Evolutionary conservation across 2,888 invertebrate genomes (phyloP).

Genomic region (Corbicula japonica): DNA sequence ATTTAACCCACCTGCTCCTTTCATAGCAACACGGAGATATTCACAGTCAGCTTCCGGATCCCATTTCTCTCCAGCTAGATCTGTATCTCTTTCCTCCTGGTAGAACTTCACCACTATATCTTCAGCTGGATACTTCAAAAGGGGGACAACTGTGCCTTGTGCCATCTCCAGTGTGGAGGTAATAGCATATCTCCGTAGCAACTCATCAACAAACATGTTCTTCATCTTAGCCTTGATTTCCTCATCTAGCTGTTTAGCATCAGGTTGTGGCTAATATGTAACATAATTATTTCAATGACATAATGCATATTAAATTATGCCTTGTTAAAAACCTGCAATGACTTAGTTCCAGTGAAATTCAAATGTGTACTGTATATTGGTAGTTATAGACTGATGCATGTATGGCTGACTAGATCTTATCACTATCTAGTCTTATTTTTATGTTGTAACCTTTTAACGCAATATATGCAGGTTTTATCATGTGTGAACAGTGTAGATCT

Average conservation of each 20-base stretch:
- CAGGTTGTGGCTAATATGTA: too few species aligned
- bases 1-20: slow-evolving; percentile 79
- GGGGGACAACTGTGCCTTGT: slow-evolving; percentile 78
- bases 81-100: slow-evolving; percentile 38
- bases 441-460: too few species aligned
- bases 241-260: slow-evolving; percentile 50
- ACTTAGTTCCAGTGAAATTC: too few species aligned
- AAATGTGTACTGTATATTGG: too few species aligned
- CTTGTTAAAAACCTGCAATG: too few species aligned
- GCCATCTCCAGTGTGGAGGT: slow-evolving; percentile 84
- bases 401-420: too few species aligned
- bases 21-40: slow-evolving; percentile 81
- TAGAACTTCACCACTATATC: slow-evolving; percentile 58
- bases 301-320: too few species aligned
- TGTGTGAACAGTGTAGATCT: too few species aligned
- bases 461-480: too few species aligned
- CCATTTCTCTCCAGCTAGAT: slow-evolving; percentile 74
- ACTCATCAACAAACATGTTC: slow-evolving; percentile 77
- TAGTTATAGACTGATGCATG: too few species aligned
- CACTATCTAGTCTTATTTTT: too few species aligned
- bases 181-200: slow-evolving; percentile 76
- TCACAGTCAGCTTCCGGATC: slow-evolving; percentile 79
- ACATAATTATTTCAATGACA: too few species aligned
- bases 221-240: slow-evolving; percentile 76
- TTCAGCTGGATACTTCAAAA: slow-evolving; percentile 73